Conservation (phyloP, 2,888 invertebrate genomes). For the Drosophila macrospina region DNA sequence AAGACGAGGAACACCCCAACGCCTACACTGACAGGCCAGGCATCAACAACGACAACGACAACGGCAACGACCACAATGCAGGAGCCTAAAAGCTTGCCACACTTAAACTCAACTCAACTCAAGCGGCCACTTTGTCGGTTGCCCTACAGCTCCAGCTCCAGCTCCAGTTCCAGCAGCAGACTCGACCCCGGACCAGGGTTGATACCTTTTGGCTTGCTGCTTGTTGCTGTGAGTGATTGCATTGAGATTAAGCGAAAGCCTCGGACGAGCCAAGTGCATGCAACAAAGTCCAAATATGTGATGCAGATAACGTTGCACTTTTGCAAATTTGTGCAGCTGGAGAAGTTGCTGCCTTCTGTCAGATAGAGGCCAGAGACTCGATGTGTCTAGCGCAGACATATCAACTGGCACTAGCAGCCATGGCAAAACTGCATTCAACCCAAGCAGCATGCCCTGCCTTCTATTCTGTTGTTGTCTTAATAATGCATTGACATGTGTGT, state of each 20-base stretch:
- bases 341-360: slow-evolving; percentile 21
- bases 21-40: slow-evolving; percentile 13
- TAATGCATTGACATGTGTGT: slow-evolving; percentile 69
- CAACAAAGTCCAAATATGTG: slow-evolving; percentile 63
- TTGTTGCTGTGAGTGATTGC: slow-evolving; percentile 76
- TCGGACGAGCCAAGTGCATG: slow-evolving; percentile 32
- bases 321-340: slow-evolving; percentile 47
- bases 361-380: slow-evolving; percentile 4
- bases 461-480: slow-evolving; percentile 64
- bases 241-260: slow-evolving; percentile 74
- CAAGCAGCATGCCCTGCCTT: slow-evolving; percentile 22
- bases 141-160: slow-evolving; percentile 6
- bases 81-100: slow-evolving; percentile 69
- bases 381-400: slow-evolving; percentile 1
- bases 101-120: slow-evolving; percentile 71
- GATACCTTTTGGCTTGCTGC: slow-evolving; percentile 34
- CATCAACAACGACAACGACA: slow-evolving; percentile 29
- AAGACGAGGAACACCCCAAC: slow-evolving; percentile 32
- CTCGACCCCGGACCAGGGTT: slow-evolving; percentile 10
- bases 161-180: neutral
- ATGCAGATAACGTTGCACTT: slow-evolving; percentile 74
- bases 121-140: slow-evolving; percentile 70
- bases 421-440: slow-evolving; percentile 23
- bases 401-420: slow-evolving; percentile 7
- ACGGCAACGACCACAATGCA: slow-evolving; percentile 22